phyloP scores from a whole-genome alignment of 2,797 vertebrate genomes.

The Gallinago nigripennis region DNA sequence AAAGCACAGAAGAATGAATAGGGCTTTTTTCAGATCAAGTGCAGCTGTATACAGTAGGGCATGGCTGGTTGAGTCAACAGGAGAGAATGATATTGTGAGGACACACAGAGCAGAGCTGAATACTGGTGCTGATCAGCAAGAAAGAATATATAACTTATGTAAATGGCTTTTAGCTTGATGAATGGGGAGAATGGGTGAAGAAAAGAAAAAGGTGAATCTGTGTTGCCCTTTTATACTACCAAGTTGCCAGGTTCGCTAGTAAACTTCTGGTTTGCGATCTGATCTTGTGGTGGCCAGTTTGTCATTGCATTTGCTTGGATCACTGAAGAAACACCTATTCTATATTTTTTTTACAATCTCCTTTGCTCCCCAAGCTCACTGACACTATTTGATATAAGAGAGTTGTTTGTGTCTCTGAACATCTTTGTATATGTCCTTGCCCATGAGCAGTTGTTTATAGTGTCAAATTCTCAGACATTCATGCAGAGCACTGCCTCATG shows the following conservation, averaged over 20 bases:
- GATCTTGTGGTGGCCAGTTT: not conserved
- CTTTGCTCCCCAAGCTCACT: not conserved
- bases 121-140: not conserved
- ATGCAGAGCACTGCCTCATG: accelerated
- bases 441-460: not conserved
- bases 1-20: not conserved
- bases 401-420: not conserved
- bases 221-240: not conserved
- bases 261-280: not conserved
- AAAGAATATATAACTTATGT: not conserved
- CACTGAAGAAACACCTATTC: not conserved
- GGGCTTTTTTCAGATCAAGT: not conserved
- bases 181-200: not conserved
- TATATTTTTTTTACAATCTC: not conserved
- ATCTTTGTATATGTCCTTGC: not conserved
- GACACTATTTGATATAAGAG: too few species aligned
- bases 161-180: not conserved
- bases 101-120: not conserved
- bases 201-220: not conserved
- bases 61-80: not conserved
- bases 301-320: not conserved
- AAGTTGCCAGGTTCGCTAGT: not conserved
- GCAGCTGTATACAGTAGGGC: not conserved
- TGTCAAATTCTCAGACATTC: not conserved
- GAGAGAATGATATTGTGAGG: not conserved